These are phyloP conservation scores for Drosophila azteca DNA, from an alignment of 1,140 invertebrate genomes.

Conservation along the genomic window DNA sequence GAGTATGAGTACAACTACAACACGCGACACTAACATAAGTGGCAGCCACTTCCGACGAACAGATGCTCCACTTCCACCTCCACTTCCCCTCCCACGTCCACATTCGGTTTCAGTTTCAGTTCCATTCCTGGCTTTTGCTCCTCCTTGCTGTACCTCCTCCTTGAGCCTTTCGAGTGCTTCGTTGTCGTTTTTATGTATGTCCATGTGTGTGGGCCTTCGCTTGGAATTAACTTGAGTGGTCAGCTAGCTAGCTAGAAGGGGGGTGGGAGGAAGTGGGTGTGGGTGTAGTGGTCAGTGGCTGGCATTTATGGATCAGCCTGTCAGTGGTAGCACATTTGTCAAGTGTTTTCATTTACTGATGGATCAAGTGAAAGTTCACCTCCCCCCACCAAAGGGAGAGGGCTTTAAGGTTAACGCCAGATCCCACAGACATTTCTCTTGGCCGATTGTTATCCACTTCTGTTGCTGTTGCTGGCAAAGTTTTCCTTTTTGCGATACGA, in stretches of 20 bases:
- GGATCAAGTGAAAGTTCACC: slow-evolving; percentile 13
- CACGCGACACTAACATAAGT: slow-evolving; percentile 59
- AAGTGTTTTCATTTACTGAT: slow-evolving; percentile 58
- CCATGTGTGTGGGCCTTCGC: slow-evolving; percentile 52
- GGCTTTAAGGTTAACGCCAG: slow-evolving; percentile 5
- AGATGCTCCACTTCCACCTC: slow-evolving; percentile 41
- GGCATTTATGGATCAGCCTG: slow-evolving; percentile 69
- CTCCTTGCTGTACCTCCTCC: neutral
- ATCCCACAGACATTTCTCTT: neutral
- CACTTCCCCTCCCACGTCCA: slow-evolving; percentile 7
- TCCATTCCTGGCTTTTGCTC: slow-evolving; percentile 11
- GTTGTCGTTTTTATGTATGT: slow-evolving; percentile 44
- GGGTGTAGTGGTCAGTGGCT: slow-evolving; percentile 49
- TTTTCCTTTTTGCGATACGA: slow-evolving; percentile 14
- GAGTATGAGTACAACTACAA: slow-evolving; percentile 38
- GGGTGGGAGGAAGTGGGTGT: slow-evolving; percentile 14
- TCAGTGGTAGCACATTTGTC: slow-evolving; percentile 47
- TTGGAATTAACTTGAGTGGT: slow-evolving; percentile 73
- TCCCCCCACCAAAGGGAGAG: neutral
- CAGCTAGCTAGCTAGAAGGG: slow-evolving; percentile 4
- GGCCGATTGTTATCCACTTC: neutral
- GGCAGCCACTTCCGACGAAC: slow-evolving; percentile 52
- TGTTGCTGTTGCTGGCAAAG: slow-evolving; percentile 10
- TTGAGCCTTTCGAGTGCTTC: slow-evolving; percentile 23
- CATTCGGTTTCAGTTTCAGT: slow-evolving; percentile 11